Evolutionary conservation across 2,797 vertebrate species (phyloP).

Genomic region (Malacoctenus gilli): DNA sequence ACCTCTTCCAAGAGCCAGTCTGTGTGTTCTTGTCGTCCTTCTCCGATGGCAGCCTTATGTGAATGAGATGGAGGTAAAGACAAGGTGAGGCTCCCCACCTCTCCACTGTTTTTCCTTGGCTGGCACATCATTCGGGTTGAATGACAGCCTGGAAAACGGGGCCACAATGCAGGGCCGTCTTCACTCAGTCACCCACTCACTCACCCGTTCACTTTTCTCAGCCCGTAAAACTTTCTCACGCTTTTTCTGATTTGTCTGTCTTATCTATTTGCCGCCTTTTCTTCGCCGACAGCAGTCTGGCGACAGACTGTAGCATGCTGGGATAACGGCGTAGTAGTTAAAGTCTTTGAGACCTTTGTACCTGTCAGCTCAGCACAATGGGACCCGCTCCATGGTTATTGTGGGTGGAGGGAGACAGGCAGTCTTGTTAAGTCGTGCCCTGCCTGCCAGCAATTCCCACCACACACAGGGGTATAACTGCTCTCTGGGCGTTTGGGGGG

Average conservation of each 20-base stretch:
- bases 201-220: constrained; percentile 1
- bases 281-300: constrained; percentile 3
- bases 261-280: constrained; percentile 23
- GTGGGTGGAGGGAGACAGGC: constrained; percentile 19
- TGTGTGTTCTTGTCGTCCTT: constrained; percentile 20
- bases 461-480: constrained; percentile 13
- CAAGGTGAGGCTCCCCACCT: neutral
- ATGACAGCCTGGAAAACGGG: constrained; percentile 6
- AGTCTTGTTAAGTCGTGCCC: constrained; percentile 36
- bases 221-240: constrained; percentile 10
- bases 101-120: neutral
- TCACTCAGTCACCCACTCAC: neutral
- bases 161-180: constrained; percentile 11
- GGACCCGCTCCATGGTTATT: constrained; percentile 21
- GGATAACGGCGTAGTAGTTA: constrained; percentile 32
- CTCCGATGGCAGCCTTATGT: constrained; percentile 19
- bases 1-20: constrained; percentile 2
- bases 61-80: constrained; percentile 26
- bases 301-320: constrained; percentile 17
- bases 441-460: constrained; percentile 34
- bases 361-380: constrained; percentile 26
- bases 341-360: constrained; percentile 49
- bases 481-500: constrained; percentile 12
- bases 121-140: constrained; percentile 13
- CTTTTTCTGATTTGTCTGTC: neutral